Percentiles rank a stretch among this genome's conserved stretches.
Conservation (phyloP, 2,797 vertebrate genomes). For the Sylvilagus floridanus region DNA sequence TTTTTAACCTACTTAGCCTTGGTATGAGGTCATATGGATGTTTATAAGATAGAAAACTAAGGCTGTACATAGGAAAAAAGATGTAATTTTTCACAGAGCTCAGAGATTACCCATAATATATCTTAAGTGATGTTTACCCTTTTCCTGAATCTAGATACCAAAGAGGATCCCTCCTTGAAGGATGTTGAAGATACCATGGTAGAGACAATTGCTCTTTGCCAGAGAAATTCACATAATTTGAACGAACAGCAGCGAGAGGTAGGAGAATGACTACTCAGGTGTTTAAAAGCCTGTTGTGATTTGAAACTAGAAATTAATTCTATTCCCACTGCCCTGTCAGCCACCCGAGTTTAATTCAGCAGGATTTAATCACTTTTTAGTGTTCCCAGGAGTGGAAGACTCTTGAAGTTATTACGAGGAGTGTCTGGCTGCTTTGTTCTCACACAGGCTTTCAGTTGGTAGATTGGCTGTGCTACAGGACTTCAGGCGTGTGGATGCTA, state of each 20-base stretch:
- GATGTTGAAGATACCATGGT: conserved; percentile 90
- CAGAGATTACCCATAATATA: neutral
- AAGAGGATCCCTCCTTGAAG: conserved; percentile 82
- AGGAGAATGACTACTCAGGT: conserved; percentile 61
- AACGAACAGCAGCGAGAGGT: conserved; percentile 96
- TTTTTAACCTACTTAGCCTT: neutral
- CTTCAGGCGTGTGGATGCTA: neutral
- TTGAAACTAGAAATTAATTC: conserved; percentile 52
- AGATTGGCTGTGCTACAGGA: conserved; percentile 25
- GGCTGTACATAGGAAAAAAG: neutral
- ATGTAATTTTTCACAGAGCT: conserved; percentile 8
- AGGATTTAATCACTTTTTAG: conserved; percentile 75
- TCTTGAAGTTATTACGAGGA: conserved; percentile 16
- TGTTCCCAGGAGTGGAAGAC: conserved; percentile 43
- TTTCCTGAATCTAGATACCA: conserved; percentile 76
- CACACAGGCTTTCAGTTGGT: conserved; percentile 24
- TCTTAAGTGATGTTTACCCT: conserved; percentile 29
- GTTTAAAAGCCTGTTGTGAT: conserved; percentile 5
- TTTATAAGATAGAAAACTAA: conserved; percentile 21
- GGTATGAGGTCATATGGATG: neutral
- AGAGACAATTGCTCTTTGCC: conserved; percentile 93
- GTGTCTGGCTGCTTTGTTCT: conserved; percentile 51
- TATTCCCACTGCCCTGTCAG: conserved; percentile 49
- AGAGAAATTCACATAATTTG: conserved; percentile 93
- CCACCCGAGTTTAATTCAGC: conserved; percentile 58